These are phyloP conservation scores for Zoanthus gigantus DNA, from an alignment of 92 coral and sea anemone species.

Conservation along the genomic window DNA sequence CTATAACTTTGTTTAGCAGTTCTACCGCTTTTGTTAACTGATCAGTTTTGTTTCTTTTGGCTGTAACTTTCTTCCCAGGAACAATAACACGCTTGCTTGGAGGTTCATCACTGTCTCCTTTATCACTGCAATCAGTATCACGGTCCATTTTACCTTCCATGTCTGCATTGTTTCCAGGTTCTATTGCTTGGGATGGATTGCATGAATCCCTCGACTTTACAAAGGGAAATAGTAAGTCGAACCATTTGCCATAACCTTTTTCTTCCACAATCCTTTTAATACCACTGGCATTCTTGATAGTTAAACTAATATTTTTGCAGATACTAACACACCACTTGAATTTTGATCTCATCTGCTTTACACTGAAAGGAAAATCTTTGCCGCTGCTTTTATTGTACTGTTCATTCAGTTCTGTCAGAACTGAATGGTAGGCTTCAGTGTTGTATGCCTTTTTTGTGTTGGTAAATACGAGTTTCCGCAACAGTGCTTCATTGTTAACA, in stretches of 20 bases:
- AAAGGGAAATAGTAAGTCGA: slow-evolving; percentile 13
- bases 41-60: slow-evolving; percentile 38
- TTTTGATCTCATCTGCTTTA: too few relatives aligned
- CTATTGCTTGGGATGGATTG: slow-evolving; percentile 19
- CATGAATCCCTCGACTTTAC: slow-evolving; percentile 12
- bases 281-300: slow-evolving; percentile 15
- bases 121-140: slow-evolving; percentile 19
- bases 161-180: slow-evolving; percentile 37
- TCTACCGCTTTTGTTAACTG: slow-evolving; percentile 29
- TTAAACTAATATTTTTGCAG: slow-evolving; percentile 23
- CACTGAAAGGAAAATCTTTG: background rate
- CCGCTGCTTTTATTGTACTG: too few relatives aligned
- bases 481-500: too few relatives aligned
- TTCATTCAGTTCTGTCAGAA: too few relatives aligned
- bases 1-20: background rate
- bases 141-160: slow-evolving; percentile 13
- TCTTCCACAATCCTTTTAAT: slow-evolving; percentile 14
- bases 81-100: slow-evolving; percentile 9
- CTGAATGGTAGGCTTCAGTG: too few relatives aligned
- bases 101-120: background rate
- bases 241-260: slow-evolving; percentile 29
- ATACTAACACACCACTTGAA: too few relatives aligned
- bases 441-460: too few relatives aligned
- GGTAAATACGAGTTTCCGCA: too few relatives aligned
- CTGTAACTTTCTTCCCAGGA: background rate